Evolutionary conservation across 2,113 vertebrate genomes (phyloP), one percentile per base, ranked within the genome.

Genomic region (Lamprologus lemairii): DNA sequence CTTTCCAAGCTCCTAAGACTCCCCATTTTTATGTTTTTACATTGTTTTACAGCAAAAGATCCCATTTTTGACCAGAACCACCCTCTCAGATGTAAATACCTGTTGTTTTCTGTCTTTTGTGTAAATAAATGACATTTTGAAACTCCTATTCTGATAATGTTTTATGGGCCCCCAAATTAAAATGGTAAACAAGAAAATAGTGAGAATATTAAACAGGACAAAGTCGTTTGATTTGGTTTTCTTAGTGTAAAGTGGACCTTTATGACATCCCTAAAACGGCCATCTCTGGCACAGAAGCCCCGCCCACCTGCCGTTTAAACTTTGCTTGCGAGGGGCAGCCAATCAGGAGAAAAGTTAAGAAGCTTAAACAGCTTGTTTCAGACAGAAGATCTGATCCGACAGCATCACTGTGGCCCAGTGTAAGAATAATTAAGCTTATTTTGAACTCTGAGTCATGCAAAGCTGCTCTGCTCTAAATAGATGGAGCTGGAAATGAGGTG

Each of bases 161-260:
- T 65, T 68, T 40, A 21, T 21, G 2, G 2, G 12, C 57, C 19
- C 7, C 13, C 4, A 42, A 68, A 40, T 40, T 4, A 16, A 71
- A 71, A 23, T 0, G 0, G 5, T 73, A 0, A 73, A 2, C 12
- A 21, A 9, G n/a, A 42, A 73, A 16, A 73, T 10, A 45, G 13
- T 17, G 37, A 45, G 21, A 73, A 73, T 26, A 42, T 73, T 45
- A 73, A 73, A 73, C 21, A 9, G 12, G n/a, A 0, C 37, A 71
- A 0, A 0, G 37, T 16, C 2, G 5, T 42, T 71, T 42, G 65
- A 71, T 71, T 40, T 40, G 65, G 0, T 65, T 65, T 65, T 37
- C 60, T 37, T 23, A 6, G 19, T 6, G 35, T 9, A 23, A 71
- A 71, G 35, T 26, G 21, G 21, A 73, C 8, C 0, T 45, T 75